Evolutionary conservation across 2,113 vertebrate genomes (phyloP).

Genomic region (Tupaia chinensis): DNA sequence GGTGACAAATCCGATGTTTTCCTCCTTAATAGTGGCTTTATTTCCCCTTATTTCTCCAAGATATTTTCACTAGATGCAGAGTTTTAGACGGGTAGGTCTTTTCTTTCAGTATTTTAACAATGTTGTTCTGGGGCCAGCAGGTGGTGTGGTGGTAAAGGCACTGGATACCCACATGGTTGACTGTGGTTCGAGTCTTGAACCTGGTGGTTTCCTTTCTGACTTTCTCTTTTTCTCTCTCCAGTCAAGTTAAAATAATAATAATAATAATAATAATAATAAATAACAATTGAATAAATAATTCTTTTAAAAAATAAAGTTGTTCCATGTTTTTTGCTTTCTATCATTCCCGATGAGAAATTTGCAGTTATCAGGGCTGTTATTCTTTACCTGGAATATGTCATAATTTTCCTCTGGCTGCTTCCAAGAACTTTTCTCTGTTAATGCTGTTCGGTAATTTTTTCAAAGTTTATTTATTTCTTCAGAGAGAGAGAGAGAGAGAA

Average conservation of each 20-base stretch:
- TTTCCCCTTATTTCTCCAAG: not conserved
- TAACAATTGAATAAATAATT: too few relatives aligned
- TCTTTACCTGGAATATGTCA: not conserved
- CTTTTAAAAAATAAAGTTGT: too few relatives aligned
- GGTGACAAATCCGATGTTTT: not conserved
- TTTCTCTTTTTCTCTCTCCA: too few relatives aligned
- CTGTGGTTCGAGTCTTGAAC: too few relatives aligned
- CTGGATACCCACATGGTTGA: too few relatives aligned
- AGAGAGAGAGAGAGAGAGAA: too few relatives aligned
- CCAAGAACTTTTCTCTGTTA: not conserved
- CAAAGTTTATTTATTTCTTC: too few relatives aligned
- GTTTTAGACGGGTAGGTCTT: not conserved
- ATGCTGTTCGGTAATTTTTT: not conserved
- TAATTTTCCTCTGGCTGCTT: not conserved
- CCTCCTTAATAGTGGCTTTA: not conserved
- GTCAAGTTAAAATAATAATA: too few relatives aligned
- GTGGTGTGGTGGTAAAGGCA: too few relatives aligned
- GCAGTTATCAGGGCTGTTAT: not conserved
- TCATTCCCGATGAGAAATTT: not conserved
- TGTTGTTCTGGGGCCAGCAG: not conserved
- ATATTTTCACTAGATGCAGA: not conserved
- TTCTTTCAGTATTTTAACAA: not conserved
- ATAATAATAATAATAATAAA: too few relatives aligned
- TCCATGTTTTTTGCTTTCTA: not conserved
- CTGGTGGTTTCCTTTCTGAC: too few relatives aligned